A percentile compares a stretch with the other conserved stretches of the same genome.
Conservation (phyloP, 2,113 vertebrate species). For the Calypte anna region DNA sequence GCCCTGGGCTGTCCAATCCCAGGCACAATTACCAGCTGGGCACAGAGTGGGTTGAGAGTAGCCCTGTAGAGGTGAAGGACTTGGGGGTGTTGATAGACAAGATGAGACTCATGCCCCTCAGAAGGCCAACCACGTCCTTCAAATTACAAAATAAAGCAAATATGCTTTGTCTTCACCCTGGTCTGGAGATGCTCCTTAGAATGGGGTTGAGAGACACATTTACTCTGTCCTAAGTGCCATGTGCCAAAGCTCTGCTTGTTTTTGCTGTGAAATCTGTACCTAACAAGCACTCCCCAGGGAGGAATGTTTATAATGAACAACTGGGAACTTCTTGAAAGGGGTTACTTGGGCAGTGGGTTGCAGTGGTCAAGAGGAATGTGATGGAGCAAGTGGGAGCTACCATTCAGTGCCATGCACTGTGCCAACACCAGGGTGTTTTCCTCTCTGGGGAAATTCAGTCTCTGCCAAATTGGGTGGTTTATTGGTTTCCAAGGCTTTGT, state of each 20-base stretch:
- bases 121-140: too few relatives aligned
- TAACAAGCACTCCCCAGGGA: not conserved
- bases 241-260: not conserved
- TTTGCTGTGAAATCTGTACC: not conserved
- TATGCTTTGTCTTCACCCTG: not conserved
- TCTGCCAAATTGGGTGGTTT: not conserved
- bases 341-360: not conserved
- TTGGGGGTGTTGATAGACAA: too few relatives aligned
- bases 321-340: not conserved
- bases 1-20: too few relatives aligned
- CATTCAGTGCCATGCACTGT: accelerated
- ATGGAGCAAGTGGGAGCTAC: too few relatives aligned
- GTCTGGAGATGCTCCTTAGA: not conserved
- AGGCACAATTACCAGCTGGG: too few relatives aligned
- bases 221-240: not conserved
- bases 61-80: too few relatives aligned
- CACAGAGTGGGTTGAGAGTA: too few relatives aligned
- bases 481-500: not conserved
- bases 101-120: too few relatives aligned
- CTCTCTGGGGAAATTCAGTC: too few relatives aligned
- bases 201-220: not conserved
- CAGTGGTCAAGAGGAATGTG: not conserved
- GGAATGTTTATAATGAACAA: not conserved
- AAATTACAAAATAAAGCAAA: not conserved
- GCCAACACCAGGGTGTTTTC: not conserved